These are phyloP conservation scores for Spisula subtruncata DNA, from an alignment of 2,888 invertebrate genomes.

Conservation along the genomic window DNA sequence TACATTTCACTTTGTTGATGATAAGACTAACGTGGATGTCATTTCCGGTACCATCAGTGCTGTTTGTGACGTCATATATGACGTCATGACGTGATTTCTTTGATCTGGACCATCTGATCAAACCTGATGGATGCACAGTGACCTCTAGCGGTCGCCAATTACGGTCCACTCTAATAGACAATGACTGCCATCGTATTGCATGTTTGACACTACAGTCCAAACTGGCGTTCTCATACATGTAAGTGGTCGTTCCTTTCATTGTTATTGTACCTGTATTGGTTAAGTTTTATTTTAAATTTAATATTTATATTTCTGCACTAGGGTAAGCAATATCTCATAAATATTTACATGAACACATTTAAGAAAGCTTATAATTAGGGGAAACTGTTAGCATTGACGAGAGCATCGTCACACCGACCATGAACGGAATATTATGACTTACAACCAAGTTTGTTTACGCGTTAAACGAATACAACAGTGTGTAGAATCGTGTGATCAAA, in stretches of 20 bases:
- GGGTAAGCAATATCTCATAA: background rate
- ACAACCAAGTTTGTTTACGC: too few species aligned
- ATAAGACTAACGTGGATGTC: conserved; percentile 48
- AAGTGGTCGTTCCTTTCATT: conserved; percentile 54
- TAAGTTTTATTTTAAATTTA: background rate
- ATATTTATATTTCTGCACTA: too few species aligned
- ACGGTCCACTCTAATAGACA: conserved; percentile 42
- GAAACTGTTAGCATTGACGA: too few species aligned
- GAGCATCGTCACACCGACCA: too few species aligned
- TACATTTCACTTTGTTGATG: conserved; percentile 59
- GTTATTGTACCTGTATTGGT: conserved; percentile 43
- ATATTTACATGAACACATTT: background rate
- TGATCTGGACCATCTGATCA: conserved; percentile 47
- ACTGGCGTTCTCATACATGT: conserved; percentile 48
- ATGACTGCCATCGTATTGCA: conserved; percentile 56
- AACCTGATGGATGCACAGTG: conserved; percentile 41
- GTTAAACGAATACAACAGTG: too few species aligned
- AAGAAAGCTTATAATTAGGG: too few species aligned
- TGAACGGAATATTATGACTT: too few species aligned
- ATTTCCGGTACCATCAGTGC: conserved; percentile 38
- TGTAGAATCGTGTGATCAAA: too few species aligned
- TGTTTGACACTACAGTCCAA: conserved; percentile 53
- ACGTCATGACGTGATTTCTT: conserved; percentile 55
- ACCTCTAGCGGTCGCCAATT: conserved; percentile 51
- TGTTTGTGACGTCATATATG: conserved; percentile 39